Evolutionary conservation across 1,140 invertebrate genomes (phyloP).

Genomic region (Palaemon carinicauda): DNA sequence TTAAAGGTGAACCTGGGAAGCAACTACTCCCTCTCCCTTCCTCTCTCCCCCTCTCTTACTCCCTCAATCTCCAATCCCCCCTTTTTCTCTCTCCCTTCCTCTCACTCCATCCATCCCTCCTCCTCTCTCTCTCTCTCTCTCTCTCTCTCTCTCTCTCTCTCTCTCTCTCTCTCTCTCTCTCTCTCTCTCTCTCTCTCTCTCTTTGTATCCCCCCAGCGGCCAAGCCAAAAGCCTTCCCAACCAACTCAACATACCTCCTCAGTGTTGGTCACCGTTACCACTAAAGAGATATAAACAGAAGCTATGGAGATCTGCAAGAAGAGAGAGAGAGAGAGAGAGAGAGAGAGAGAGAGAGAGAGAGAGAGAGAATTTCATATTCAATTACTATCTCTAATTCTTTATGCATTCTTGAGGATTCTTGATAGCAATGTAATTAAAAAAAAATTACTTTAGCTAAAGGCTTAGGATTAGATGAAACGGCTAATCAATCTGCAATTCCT

Average conservation of each 20-base stretch:
- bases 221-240: not conserved
- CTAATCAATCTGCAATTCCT: too few relatives aligned
- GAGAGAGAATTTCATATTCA: too few relatives aligned
- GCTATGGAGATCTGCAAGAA: too few relatives aligned
- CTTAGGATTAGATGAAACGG: too few relatives aligned
- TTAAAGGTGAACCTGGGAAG: slow-evolving; percentile 24
- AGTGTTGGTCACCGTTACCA: not conserved
- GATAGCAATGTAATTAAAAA: too few relatives aligned
- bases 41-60: not conserved
- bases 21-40: not conserved
- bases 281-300: not conserved
- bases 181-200: slow-evolving; percentile 11
- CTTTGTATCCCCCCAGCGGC: not conserved
- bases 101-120: not conserved
- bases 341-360: not conserved
- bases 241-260: not conserved
- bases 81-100: too few relatives aligned
- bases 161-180: not conserved
- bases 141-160: not conserved
- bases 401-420: too few relatives aligned
- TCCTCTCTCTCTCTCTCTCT: not conserved
- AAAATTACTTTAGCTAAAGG: too few relatives aligned
- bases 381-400: too few relatives aligned
- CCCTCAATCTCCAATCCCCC: not conserved
- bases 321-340: not conserved